Percentiles rank a stretch among this genome's conserved stretches.
Conservation (phyloP, 2,797 vertebrate species). For the Novumbra hubbsi region DNA sequence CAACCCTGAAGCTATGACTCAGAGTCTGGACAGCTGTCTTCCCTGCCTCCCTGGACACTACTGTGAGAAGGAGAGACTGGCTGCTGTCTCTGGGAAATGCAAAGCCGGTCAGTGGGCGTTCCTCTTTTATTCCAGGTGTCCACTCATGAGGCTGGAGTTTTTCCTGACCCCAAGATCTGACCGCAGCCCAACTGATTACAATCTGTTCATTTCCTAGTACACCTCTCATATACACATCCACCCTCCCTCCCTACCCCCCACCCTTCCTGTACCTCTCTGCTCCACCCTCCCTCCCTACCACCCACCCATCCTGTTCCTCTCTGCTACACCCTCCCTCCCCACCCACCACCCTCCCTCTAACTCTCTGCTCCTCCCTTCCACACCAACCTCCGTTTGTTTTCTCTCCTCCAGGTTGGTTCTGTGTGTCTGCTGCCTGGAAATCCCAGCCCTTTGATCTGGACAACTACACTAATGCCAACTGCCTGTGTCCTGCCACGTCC, state of each 20-base stretch:
- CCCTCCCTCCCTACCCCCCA: not conserved
- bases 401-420: conserved; percentile 89
- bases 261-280: not conserved
- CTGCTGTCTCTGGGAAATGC: conserved; percentile 83
- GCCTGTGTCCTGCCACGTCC: conserved; percentile 91
- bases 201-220: too few species aligned
- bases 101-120: conserved; percentile 80
- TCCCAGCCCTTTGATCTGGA: conserved; percentile 91
- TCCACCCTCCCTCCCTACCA: not conserved
- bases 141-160: not conserved
- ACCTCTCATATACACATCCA: not conserved
- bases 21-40: conserved; percentile 93
- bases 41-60: conserved; percentile 90
- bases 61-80: conserved; percentile 88
- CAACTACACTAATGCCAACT: conserved; percentile 92
- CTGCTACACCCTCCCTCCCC: too few species aligned
- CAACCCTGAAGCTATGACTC: conserved; percentile 90
- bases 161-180: conserved; percentile 14
- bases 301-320: too few species aligned
- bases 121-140: not conserved
- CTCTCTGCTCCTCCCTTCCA: not conserved
- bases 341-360: not conserved
- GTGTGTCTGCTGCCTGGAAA: conserved; percentile 90
- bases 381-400: not conserved
- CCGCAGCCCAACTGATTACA: not conserved